Base-by-base conservation (phyloP, 2,113 vertebrate genomes). In the Myocastor coypus region DNA sequence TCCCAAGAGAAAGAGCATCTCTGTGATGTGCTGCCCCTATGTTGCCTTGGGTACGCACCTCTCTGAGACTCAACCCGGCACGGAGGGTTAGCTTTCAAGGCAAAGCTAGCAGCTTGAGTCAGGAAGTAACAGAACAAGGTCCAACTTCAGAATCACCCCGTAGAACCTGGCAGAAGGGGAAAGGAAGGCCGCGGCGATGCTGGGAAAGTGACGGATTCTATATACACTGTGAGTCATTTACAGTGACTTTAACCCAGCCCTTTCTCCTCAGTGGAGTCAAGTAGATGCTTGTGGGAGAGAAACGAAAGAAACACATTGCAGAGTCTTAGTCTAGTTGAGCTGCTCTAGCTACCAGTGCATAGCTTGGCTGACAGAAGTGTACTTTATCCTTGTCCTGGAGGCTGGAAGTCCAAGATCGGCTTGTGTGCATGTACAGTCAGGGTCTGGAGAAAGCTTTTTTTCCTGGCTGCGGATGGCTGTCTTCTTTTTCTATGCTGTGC, bases 1-100 rank as follows among this genome's bases (percentile, higher is more conserved):
- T 73, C 63, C 87, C 30, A 90, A 30, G n/a, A 63, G 66, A 93
- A 95, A 63, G 52, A 85, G 24, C 46, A 14, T 93, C 57, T 81
- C 22, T 26, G 8, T 22, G 30, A 86, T 57, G 34, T 55, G 82
- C 30, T 69, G 59, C n/a, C 55, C 26, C 37, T 82, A 2, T 81
- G 75, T 91, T 37, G 13, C 46, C 64, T 42, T 50, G 52, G 57
- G 52, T 24, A 61, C 34, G 50, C 42, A 82, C 40, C 82, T 2
- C 16, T 85, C 63, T 66, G 37, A 46, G 13, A 30, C 17, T n/a
- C 19, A 64, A n/a, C 57, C 57, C 94, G 73, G 30, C 17, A 73
- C 37, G 16, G 28, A 55, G 37, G 11, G 46, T 28, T 40, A 28
- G 46, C 68, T 30, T 30, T 34, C 34, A 64, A 50, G 37, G 66